Evolutionary conservation across 2,888 invertebrate species (phyloP), one percentile per base, ranked within the genome.

Genomic region (Oeneis ivallda): DNA sequence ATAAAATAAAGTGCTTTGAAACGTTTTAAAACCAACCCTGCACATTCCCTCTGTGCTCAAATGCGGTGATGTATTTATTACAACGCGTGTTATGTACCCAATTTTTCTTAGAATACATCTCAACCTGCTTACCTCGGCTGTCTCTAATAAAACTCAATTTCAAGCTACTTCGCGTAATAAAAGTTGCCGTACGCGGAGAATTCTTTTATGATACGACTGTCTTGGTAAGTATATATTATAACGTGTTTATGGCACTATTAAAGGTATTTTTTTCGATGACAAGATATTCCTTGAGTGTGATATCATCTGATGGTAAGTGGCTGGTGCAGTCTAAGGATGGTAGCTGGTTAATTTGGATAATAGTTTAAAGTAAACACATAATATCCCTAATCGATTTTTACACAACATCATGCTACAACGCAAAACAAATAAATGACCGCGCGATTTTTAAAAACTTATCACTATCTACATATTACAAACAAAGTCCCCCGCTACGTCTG

Each of bases 1-100:
- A 67, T 65, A 65, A 32, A 32, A 47, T n/a, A 57, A 61, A 67
- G 65, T 65, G 65, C 53, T 63, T 57, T 60, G 13, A 61, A 61
- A 54, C 62, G 63, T 65, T 65, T 58, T 19, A 62, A 65, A 52
- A 62, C 45, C 45, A 63, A 47, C 50, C 56, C 54, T 43, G 37
- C 15, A 26, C 50, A 49, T 52, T 50, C 34, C 13, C 57, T 54
- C 49, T 64, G 60, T 60, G 39, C 39, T 60, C 32, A 10, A 13
- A 17, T 49, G 19, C 13, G 58, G 50, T 61, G 64, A 67, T 67
- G 60, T 67, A 67, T 67, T 67, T 43, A 52, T 43, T 52, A 41
- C 50, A 57, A 41, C 45, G 26, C 45, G n/a, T 45, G 15, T 45
- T 58, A 45, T 45, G 10, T 45, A 37, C 32, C 9, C 15, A 45